Percentiles rank a stretch among this genome's conserved stretches.
Evolutionary conservation across 2,113 vertebrate species (phyloP).

Genomic region (Microtus richardsoni): DNA sequence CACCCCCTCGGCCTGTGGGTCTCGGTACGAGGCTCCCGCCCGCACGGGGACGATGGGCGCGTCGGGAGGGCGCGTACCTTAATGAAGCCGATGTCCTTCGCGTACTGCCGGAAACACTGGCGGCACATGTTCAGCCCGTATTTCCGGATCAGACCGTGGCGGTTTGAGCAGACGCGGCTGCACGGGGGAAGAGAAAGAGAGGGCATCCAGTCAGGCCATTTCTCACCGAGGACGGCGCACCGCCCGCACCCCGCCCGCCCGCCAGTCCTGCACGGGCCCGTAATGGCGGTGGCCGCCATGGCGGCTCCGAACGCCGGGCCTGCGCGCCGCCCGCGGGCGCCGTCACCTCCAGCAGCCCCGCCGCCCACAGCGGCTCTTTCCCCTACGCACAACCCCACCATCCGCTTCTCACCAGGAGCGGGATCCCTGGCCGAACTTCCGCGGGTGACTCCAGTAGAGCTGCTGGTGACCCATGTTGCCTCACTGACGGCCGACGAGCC

Average conservation of each 20-base stretch:
- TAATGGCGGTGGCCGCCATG: background rate
- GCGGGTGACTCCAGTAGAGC: constrained; percentile 98
- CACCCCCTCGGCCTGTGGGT: background rate
- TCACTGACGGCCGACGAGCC: constrained; percentile 62
- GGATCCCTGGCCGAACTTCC: constrained; percentile 98
- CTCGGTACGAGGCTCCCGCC: background rate
- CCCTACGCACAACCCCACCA: too few relatives aligned
- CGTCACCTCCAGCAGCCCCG: background rate
- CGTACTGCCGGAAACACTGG: constrained; percentile 99
- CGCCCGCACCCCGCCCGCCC: too few relatives aligned
- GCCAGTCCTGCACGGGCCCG: background rate
- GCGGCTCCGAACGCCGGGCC: accelerated
- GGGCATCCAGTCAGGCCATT: accelerated
- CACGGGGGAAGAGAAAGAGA: background rate
- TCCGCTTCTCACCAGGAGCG: constrained; percentile 92
- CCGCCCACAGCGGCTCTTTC: too few relatives aligned
- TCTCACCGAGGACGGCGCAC: accelerated
- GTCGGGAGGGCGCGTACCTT: constrained; percentile 86
- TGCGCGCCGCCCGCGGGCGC: background rate
- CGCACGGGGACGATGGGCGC: background rate
- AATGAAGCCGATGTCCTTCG: constrained; percentile 97
- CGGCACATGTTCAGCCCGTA: constrained; percentile 99
- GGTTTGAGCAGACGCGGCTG: constrained; percentile 98
- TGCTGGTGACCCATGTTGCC: constrained; percentile 97
- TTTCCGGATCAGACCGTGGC: constrained; percentile 97